A percentile compares a stretch with the other conserved stretches of the same genome.
phyloP scores from a whole-genome alignment of 1,140 invertebrate species.

The Drosophila jambulina region DNA sequence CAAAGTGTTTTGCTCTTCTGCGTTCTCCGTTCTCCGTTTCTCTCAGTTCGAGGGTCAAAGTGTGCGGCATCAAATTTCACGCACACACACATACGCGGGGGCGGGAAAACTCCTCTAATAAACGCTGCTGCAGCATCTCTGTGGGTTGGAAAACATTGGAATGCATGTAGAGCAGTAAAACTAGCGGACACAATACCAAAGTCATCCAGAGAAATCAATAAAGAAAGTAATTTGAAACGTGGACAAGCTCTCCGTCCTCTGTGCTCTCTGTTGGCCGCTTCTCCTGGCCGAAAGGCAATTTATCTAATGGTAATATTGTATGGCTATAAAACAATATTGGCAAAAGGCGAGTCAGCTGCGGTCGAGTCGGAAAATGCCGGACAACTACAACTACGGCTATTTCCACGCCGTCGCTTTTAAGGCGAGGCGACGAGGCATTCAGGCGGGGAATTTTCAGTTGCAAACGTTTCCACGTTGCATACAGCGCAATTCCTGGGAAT shows the following conservation, averaged over 20 bases:
- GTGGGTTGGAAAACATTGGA: constrained; percentile 33
- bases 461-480: constrained; percentile 6
- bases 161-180: constrained; percentile 63
- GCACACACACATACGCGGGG: constrained; percentile 44
- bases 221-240: constrained; percentile 83
- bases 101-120: constrained; percentile 31
- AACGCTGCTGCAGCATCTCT: constrained; percentile 10
- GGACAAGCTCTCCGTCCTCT: constrained; percentile 21
- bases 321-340: constrained; percentile 82
- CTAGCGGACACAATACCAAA: constrained; percentile 50
- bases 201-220: constrained; percentile 72
- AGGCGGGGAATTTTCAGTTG: constrained; percentile 31
- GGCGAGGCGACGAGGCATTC: constrained; percentile 34
- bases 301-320: constrained; percentile 84
- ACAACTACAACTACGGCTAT: constrained; percentile 8
- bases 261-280: background rate
- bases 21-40: constrained; percentile 20
- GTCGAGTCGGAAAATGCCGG: constrained; percentile 19
- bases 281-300: constrained; percentile 67
- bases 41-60: constrained; percentile 56
- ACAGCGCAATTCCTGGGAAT: constrained; percentile 7
- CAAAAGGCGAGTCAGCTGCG: constrained; percentile 67
- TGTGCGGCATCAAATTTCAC: constrained; percentile 60
- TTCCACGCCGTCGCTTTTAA: constrained; percentile 49
- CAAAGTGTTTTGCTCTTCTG: constrained; percentile 58